These are phyloP conservation scores for Notodonta dromedarius DNA, from an alignment of 2,888 invertebrate species.

Conservation along the genomic window DNA sequence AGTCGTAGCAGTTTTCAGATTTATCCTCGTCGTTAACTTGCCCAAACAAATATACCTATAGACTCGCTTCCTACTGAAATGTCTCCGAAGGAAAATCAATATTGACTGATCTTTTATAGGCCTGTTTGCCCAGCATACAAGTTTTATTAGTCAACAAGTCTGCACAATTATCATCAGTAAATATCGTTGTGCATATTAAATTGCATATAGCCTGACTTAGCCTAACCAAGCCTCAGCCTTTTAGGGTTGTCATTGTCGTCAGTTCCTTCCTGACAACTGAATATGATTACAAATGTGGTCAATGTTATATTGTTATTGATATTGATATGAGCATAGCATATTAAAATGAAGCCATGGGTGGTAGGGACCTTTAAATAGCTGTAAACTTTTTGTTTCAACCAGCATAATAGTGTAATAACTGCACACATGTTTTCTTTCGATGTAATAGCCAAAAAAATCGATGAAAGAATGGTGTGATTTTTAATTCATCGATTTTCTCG, in stretches of 20 bases:
- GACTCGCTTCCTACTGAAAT: neutral
- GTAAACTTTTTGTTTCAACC: neutral
- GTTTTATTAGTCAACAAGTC: neutral
- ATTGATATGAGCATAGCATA: neutral
- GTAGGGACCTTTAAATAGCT: neutral
- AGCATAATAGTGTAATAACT: neutral
- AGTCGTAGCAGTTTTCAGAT: neutral
- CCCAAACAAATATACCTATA: neutral
- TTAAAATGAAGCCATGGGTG: neutral
- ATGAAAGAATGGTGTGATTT: too few relatives aligned
- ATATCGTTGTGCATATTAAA: neutral
- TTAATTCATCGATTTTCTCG: too few relatives aligned
- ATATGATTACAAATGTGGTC: constrained; percentile 17
- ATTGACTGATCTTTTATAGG: constrained; percentile 1
- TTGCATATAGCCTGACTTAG: neutral
- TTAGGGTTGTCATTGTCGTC: constrained; percentile 21
- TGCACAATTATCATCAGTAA: neutral
- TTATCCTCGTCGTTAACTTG: neutral
- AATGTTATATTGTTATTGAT: neutral
- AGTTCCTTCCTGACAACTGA: constrained; percentile 29
- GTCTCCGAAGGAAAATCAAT: neutral
- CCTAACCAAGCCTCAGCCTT: neutral
- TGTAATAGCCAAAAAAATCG: too few relatives aligned
- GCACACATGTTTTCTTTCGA: neutral
- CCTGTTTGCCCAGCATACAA: constrained; percentile 2